Base-by-base conservation (phyloP, 2,888 invertebrate species). In the Agonum fuliginosum region DNA sequence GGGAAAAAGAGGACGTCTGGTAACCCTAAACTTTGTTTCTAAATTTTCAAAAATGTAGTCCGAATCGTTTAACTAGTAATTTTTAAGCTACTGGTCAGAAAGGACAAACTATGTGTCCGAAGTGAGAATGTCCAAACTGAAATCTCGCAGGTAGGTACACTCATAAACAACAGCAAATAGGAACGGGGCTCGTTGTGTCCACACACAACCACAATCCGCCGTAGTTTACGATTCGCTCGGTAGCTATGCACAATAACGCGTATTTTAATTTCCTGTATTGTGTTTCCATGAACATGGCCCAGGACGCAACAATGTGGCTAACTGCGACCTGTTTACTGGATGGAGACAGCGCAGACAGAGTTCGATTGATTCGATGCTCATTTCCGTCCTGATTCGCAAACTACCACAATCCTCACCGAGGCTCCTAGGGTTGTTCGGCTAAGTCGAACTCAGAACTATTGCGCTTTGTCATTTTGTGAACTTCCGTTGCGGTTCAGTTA, bases 261-360 rank as follows among this genome's bases (percentile, higher is more conserved):
- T 83, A 85, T 86, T 86, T 86, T 86, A 86, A 86, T 86, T 86
- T 86, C 86, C 86, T 86, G 86, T 85, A 83, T 84, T 84, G 84
- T 84, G 83, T 82, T 83, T 82, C 85, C 82, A 85, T 86, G 85
- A 85, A 24, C 73, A 73, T 58, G 17, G 48, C 24, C 22, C n/a
- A n/a, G 41, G 41, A 51, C 43, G 73, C 62, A 73, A 41, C 43
- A 54, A 54, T 70, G 70, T 70, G 70, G 67, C 67, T 67, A 67
- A 41, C 43, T 70, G 27, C 70, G 70, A 46, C 19, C 43, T 24
- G 46, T 70, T 37, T 69, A 69, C 22, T 69, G 41, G 14, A 22
- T 17, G 17, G 22, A 46, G 46, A 70, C 10, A 22, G n/a, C 6
- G 20, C 2, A 3, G 10, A 54, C 22, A 43, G 43, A 46, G 27